phyloP scores from a whole-genome alignment of 2,888 invertebrate genomes.

The Drosophila infuscata region DNA sequence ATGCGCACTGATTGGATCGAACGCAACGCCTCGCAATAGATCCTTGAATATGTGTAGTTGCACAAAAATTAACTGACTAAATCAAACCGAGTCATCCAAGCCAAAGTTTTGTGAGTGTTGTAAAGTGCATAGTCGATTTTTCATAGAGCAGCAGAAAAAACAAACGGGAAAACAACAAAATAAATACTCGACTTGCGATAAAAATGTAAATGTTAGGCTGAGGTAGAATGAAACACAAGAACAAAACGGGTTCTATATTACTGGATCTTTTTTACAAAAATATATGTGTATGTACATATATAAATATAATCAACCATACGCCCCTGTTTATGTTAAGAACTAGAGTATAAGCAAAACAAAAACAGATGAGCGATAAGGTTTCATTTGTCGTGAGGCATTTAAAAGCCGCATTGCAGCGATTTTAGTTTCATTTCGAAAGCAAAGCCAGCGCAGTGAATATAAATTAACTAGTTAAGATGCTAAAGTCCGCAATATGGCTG shows the following conservation, averaged over 20 bases:
- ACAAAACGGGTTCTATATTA: not conserved
- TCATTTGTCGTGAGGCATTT: conserved; percentile 24
- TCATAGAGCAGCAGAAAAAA: conserved; percentile 11
- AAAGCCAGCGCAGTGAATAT: not conserved
- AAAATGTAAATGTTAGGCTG: not conserved
- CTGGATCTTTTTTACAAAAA: not conserved
- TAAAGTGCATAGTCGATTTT: conserved; percentile 17
- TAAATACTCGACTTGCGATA: not conserved
- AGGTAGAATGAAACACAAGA: not conserved
- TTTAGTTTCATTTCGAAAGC: conserved; percentile 17
- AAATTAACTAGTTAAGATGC: conserved; percentile 17
- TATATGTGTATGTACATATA: not conserved
- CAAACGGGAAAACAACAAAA: not conserved
- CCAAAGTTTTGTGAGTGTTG: conserved; percentile 81
- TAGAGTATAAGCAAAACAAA: conserved; percentile 35
- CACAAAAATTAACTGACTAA: conserved; percentile 83
- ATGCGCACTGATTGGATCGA: conserved; percentile 83
- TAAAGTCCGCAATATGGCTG: conserved; percentile 12
- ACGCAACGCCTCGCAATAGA: conserved; percentile 65
- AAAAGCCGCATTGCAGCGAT: conserved; percentile 35
- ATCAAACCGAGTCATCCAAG: conserved; percentile 62
- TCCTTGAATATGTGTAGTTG: conserved; percentile 84
- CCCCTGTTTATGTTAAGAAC: not conserved
- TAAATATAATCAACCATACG: not conserved
- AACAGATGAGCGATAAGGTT: conserved; percentile 43